Conservation (phyloP, 2,797 vertebrate species). For the Chrysocyon brachyurus region DNA sequence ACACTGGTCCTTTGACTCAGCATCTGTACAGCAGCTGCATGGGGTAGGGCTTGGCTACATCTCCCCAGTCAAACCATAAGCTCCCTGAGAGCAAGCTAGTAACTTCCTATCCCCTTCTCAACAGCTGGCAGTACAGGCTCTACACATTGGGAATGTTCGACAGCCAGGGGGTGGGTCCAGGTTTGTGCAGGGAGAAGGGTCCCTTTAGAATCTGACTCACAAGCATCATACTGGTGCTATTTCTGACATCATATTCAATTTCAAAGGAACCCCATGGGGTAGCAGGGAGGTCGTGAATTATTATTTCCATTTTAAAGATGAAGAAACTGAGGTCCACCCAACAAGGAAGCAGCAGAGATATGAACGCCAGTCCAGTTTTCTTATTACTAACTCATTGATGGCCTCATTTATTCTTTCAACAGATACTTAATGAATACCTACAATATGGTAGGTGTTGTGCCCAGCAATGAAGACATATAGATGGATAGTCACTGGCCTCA, state of each 20-base stretch:
- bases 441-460: neutral
- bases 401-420: neutral
- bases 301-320: neutral
- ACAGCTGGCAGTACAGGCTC: neutral
- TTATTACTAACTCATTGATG: neutral
- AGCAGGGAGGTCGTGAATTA: neutral
- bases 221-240: neutral
- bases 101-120: neutral
- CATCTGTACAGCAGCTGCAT: neutral
- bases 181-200: neutral
- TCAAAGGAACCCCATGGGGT: neutral
- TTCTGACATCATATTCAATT: neutral
- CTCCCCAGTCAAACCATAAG: neutral
- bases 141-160: neutral
- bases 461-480: neutral
- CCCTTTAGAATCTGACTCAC: neutral
- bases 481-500: neutral
- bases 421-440: neutral
- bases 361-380: neutral
- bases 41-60: neutral
- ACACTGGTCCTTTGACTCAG: neutral
- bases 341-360: neutral
- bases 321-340: slow-evolving; percentile 15
- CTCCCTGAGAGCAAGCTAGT: neutral
- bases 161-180: neutral